Evolutionary conservation across 2,888 invertebrate species (phyloP).

Genomic region (Protodeltote pygarga): DNA sequence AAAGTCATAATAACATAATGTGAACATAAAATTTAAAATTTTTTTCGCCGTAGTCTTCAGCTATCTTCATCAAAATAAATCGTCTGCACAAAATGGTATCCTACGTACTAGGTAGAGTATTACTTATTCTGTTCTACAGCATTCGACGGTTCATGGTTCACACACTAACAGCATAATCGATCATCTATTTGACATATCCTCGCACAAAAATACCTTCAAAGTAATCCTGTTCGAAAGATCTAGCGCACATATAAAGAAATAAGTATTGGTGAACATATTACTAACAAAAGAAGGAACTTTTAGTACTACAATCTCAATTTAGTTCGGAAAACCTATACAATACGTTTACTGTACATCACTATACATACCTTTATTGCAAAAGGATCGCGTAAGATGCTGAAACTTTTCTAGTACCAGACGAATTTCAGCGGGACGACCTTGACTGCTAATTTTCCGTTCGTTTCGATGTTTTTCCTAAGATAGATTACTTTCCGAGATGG

Average conservation of each 20-base stretch:
- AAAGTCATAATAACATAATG: too few species aligned
- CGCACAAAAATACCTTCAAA: constrained; percentile 15
- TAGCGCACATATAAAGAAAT: too few species aligned
- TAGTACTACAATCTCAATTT: constrained; percentile 20
- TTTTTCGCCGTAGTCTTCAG: too few species aligned
- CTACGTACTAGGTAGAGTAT: neutral
- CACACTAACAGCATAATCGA: constrained; percentile 12
- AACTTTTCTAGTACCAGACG: constrained; percentile 35
- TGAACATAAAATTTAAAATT: too few species aligned
- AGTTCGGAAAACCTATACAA: constrained; percentile 26
- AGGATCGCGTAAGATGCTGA: constrained; percentile 21
- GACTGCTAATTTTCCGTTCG: constrained; percentile 45
- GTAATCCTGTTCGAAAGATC: neutral
- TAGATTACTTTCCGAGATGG: constrained; percentile 46
- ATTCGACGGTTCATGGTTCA: too few species aligned
- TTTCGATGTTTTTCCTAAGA: constrained; percentile 46
- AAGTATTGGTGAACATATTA: neutral
- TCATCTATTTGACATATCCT: constrained; percentile 22
- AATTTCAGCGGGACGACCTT: constrained; percentile 40
- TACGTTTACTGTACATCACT: constrained; percentile 15
- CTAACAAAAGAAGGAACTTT: constrained; percentile 12
- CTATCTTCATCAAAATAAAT: too few species aligned
- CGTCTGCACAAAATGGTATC: too few species aligned
- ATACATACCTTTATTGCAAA: constrained; percentile 17
- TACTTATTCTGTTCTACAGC: too few species aligned